Base-by-base conservation (phyloP, 2,113 vertebrate genomes). In the Aspidoscelis tigris region DNA sequence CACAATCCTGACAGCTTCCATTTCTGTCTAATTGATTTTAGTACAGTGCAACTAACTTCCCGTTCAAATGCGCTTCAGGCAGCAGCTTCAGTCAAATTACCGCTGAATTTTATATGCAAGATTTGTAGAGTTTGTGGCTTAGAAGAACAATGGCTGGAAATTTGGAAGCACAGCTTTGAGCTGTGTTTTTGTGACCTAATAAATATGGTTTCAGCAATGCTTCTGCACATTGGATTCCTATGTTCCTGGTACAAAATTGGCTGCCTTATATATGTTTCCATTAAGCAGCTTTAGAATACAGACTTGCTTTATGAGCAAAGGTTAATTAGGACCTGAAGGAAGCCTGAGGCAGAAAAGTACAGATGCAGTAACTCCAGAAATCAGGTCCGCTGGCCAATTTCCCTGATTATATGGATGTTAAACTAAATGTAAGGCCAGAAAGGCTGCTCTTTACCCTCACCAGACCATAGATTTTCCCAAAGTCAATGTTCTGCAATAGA, bases 321-420 rank as follows among this genome's bases (percentile, higher is more conserved):
- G 89, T 91, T 92, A 93, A 87, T 64, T 83, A 88, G 86, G 82
- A 77, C 83, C 88, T 82, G 89, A 83, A 93, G 89, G 84, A 92
- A 85, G 88, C 92, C 90, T 1, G 1, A 44, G 88, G 86, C 82
- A 84, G 39, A 24, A 39, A 84, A 88, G 70, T 82, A 74, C 61
- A 83, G 70, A 85, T 83, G 50, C 47, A 66, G 58, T 83, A 47
- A 80, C 83, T 90, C 53, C 84, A 90, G 76, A 61, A 82, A 6
- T 58, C 74, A 82, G 11, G 20, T 84, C 81, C 2, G 14, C 50
- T 87, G 14, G 55, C 78, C 64, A 89, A 84, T 22, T 85, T 44
- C 55, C 26, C 55, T 84, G 39, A 16, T 88, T 83, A 80, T 83
- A 79, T 76, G 65, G 58, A 20, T 88, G 20, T 61, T 85, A 7